phyloP scores from a whole-genome alignment of 2,797 vertebrate species.

The Tarsius wallacei region DNA sequence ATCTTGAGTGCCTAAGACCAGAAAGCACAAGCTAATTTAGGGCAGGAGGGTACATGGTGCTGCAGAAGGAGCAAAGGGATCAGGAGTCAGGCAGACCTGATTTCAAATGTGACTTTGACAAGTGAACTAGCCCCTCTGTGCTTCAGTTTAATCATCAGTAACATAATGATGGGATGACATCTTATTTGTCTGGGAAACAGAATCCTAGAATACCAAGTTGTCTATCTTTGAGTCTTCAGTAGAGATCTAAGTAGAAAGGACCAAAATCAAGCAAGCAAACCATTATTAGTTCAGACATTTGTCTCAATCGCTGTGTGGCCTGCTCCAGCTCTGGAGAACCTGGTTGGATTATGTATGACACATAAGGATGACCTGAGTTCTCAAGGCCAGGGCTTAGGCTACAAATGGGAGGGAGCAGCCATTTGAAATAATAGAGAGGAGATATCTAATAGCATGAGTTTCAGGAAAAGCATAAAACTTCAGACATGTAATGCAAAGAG shows the following conservation, averaged over 20 bases:
- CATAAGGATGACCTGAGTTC: background rate
- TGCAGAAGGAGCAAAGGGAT: background rate
- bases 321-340: background rate
- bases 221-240: background rate
- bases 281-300: background rate
- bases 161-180: background rate
- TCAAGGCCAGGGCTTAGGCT: background rate
- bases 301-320: background rate
- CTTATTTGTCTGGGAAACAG: background rate
- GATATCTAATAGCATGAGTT: background rate
- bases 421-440: background rate
- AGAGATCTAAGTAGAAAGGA: background rate
- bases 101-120: background rate
- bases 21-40: background rate
- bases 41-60: accelerated
- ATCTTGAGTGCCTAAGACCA: too few relatives aligned
- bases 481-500: background rate
- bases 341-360: background rate
- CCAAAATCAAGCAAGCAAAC: background rate
- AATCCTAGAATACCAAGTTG: background rate
- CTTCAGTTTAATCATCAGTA: background rate
- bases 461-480: background rate
- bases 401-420: background rate
- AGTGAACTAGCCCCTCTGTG: background rate
- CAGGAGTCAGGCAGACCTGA: background rate